Base-by-base conservation (phyloP, 2,113 vertebrate genomes). In the Aspidoscelis tigris region DNA sequence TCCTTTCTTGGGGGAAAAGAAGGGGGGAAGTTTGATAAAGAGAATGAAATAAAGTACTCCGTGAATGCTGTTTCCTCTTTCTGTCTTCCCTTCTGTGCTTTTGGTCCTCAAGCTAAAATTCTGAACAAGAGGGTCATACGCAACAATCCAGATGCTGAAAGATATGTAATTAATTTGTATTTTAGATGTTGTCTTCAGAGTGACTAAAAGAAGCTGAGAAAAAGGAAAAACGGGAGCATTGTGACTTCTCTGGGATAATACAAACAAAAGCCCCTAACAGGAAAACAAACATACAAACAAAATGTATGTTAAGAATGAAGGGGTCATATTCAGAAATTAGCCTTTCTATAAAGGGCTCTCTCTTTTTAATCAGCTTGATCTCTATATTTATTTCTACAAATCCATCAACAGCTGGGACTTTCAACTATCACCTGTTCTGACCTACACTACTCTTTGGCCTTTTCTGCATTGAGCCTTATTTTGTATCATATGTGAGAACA, bases 91-190 rank as follows among this genome's bases (percentile, higher is more conserved):
- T 83, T 55, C 44, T 61, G 33, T 41, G 2, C 24, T 53, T 26
- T 61, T 2, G 24, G 0, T 77, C 69, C 39, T 83, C 53, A 86
- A 78, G 4, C 9, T 22, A 86, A 21, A n/a, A 0, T 84, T 83
- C 80, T 89, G 80, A 76, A 77, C 55, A 83, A 76, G 84, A 76
- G 77, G 74, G 74, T 70, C 80, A 89, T 86, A 74, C 69, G 24
- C 0, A 3, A 79, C 83, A 90, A 89, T 91, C 79, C 89, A 76
- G 72, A 58, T 91, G 85, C 61, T 89, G 66, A 65, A 26, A 0
- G 0, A 81, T 5, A 7, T 86, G 93, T 88, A 92, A 92, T 90
- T 94, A 93, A 87, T 87, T 91, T 93, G 91, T 89, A 90, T 90
- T 92, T 88, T 78, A 50, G 20, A 91, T 89, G 66, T 75, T 88